phyloP scores from a whole-genome alignment of 2,888 invertebrate species.

The Leptinotarsa juncta region DNA sequence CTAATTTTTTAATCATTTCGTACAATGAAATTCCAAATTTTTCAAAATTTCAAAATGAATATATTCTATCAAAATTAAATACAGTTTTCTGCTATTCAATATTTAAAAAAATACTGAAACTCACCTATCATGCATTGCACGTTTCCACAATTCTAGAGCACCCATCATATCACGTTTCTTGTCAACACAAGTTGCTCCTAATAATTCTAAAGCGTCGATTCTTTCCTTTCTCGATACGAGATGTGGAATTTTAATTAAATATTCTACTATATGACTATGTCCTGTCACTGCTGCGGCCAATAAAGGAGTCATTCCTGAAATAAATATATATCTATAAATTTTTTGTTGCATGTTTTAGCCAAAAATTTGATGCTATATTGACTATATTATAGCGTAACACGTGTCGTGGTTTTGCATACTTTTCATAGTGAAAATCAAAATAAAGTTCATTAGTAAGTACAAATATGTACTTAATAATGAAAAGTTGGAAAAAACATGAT shows the following conservation, averaged over 20 bases:
- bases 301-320: conserved; percentile 90
- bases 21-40: too few relatives aligned
- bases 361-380: too few relatives aligned
- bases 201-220: conserved; percentile 89
- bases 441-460: too few relatives aligned
- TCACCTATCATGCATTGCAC: conserved; percentile 87
- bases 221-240: conserved; percentile 81
- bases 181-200: conserved; percentile 97
- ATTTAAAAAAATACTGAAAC: conserved; percentile 1
- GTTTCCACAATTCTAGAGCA: conserved; percentile 89
- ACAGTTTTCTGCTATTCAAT: background rate
- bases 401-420: too few relatives aligned
- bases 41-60: too few relatives aligned
- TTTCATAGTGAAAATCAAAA: too few relatives aligned
- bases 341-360: too few relatives aligned
- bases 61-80: too few relatives aligned
- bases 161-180: conserved; percentile 94
- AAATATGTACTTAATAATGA: too few relatives aligned
- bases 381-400: too few relatives aligned
- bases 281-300: conserved; percentile 94
- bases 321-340: background rate
- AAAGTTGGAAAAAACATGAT: too few relatives aligned
- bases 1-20: too few relatives aligned
- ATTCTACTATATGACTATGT: conserved; percentile 93
- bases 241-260: conserved; percentile 80